Evolutionary conservation across 2,113 vertebrate species (phyloP).

Genomic region (Spheniscus mendiculus): DNA sequence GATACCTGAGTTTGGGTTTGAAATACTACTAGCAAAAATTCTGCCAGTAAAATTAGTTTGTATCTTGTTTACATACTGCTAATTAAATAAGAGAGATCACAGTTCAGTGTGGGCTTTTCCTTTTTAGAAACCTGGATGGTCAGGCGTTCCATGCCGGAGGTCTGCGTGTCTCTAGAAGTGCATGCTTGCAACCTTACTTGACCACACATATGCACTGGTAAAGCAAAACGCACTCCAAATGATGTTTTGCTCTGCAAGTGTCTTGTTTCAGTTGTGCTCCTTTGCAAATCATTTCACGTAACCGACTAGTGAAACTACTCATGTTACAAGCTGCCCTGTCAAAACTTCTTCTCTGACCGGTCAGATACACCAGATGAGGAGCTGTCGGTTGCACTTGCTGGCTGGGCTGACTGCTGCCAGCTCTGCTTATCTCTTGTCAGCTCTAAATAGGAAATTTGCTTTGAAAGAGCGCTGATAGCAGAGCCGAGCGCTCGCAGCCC

Average conservation of each 20-base stretch:
- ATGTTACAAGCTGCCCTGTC: accelerated
- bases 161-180: neutral
- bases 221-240: accelerated
- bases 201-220: accelerated
- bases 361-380: accelerated
- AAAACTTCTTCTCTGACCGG: neutral
- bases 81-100: neutral
- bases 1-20: accelerated
- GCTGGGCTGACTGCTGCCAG: neutral
- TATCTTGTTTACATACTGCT: neutral
- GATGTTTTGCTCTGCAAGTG: accelerated
- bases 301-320: neutral
- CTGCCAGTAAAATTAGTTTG: neutral
- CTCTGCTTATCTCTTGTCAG: neutral
- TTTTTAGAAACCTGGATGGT: neutral
- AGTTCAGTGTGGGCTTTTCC: neutral
- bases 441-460: neutral
- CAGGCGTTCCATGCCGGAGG: accelerated
- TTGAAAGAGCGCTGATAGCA: accelerated
- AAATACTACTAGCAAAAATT: neutral
- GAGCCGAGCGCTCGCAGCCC: neutral
- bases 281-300: neutral
- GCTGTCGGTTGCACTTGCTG: accelerated
- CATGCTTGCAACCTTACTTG: accelerated
- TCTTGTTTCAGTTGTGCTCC: accelerated